Evolutionary conservation across 2,888 invertebrate species (phyloP).

Genomic region (Poecilobothrus nobilitatus): DNA sequence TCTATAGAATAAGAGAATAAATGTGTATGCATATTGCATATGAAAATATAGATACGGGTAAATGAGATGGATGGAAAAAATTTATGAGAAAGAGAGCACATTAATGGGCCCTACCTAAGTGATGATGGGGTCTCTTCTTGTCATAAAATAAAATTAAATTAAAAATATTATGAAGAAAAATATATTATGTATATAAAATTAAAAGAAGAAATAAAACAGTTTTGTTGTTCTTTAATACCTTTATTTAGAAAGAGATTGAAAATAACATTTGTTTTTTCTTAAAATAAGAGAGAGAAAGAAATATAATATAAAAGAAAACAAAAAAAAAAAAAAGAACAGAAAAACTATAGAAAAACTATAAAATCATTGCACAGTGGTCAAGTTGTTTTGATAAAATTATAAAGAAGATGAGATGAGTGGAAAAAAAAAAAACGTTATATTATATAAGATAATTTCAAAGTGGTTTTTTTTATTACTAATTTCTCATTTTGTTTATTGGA

Average conservation of each 20-base stretch:
- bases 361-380: neutral
- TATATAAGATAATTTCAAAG: too few relatives aligned
- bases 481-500: neutral
- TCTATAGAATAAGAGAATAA: neutral
- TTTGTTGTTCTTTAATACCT: too few relatives aligned
- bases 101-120: neutral
- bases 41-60: too few relatives aligned
- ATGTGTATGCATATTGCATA: too few relatives aligned
- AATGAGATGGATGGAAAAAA: too few relatives aligned
- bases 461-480: neutral
- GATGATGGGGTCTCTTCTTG: neutral
- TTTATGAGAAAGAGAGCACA: neutral
- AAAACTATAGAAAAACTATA: neutral
- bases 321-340: neutral
- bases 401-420: neutral
- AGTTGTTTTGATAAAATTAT: neutral
- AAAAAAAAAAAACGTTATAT: neutral
- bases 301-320: neutral
- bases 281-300: too few relatives aligned
- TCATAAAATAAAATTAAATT: neutral
- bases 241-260: too few relatives aligned
- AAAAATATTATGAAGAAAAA: too few relatives aligned
- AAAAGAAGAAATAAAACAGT: neutral
- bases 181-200: too few relatives aligned
- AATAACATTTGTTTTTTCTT: too few relatives aligned